Base-by-base conservation (phyloP, 1,140 invertebrate species). In the Oryctes rhinoceros region DNA sequence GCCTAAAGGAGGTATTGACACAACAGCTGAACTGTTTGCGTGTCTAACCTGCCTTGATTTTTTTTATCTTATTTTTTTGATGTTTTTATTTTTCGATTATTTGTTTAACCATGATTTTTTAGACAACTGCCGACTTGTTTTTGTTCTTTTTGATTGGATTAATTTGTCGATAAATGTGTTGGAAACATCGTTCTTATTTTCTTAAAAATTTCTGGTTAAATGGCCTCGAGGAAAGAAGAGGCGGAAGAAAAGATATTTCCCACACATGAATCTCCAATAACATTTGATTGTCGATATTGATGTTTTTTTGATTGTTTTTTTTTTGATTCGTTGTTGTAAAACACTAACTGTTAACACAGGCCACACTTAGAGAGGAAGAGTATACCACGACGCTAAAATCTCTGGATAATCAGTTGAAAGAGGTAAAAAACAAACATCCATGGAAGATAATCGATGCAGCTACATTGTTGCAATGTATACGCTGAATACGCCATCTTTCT, bases 361-460 rank as follows among this genome's bases (percentile, higher is more conserved):
- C 97, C 86, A 97, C 96, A 87, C 96, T 98, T 91, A 96, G 97
- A 90, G 98, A 99, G 91, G 97, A 99, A 90, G 94, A 94, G 83
- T 98, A 96, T 90, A 96, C 97, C 88, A 93, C 94, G 87, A 96
- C 97, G 90, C 96, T 98, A 85, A 97, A 97, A 91, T 92, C 96
- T 87, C 91, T 98, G 88, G 94, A 96, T 88, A 92, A 93, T 88
- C 94, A 96, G 89, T 93, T 99, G 84, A 97, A 96, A 93, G 96
- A 98, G 96, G 96, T 97, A 95, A 91, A 86, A 83, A 18, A 76
- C 18, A 44, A 18, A 49, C 4, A 71, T 7, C 39, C 39, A 44
- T 44, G 9, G 75, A 48, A 47, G 75, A 47, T 49, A 76, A 48
- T 18, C 15, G 15, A 18, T 6, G 47, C 13, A 76, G 35, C 6